Base-by-base conservation (phyloP, 2,797 vertebrate species). In the Poeciliopsis gracilis region DNA sequence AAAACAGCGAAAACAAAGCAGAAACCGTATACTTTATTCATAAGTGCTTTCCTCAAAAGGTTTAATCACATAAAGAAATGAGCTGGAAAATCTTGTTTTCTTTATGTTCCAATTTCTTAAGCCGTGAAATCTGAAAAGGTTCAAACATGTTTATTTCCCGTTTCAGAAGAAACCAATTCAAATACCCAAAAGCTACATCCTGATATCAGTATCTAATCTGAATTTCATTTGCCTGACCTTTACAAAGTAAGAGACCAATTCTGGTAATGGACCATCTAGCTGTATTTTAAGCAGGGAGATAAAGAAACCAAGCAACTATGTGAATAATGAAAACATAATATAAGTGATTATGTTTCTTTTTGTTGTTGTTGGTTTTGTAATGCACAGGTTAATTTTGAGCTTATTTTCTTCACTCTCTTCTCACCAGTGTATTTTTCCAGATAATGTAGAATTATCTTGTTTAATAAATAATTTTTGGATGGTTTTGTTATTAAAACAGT, bases 211-310 rank as follows among this genome's bases (percentile, higher is more conserved):
- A 53, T 15, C 53, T 72, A 25, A 49, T 46, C 43, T 55, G 61
- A 71, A 67, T 71, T 78, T 70, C 3, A 61, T 43, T 46, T 23
- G 5, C 25, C 11, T 81, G 51, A 82, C 79, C 59, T 86, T 78
- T 55, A 47, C n/a, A 69, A 36, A n/a, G 67, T 23, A 72, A 67
- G 28, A 43, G 28, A 20, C 28, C 33, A 43, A 36, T 36, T 15
- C 46, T 63, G 41, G 30, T 53, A 49, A 77, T 46, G 11, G 74
- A 12, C 51, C 61, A 33, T 33, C 12, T 69, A 3, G 11, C 15
- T 78, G 66, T 25, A 51, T 79, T 18, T 15, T 38, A 16, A 61
- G 45, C 45, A 73, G 46, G 18, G 25, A 63, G 43, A 25, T 38
- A 73, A 30, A 30, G 15, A 49, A 75, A 74, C 11, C 38, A 41